These are phyloP conservation scores for Musca vetustissima DNA, from an alignment of 1,140 invertebrate species.

Conservation along the genomic window DNA sequence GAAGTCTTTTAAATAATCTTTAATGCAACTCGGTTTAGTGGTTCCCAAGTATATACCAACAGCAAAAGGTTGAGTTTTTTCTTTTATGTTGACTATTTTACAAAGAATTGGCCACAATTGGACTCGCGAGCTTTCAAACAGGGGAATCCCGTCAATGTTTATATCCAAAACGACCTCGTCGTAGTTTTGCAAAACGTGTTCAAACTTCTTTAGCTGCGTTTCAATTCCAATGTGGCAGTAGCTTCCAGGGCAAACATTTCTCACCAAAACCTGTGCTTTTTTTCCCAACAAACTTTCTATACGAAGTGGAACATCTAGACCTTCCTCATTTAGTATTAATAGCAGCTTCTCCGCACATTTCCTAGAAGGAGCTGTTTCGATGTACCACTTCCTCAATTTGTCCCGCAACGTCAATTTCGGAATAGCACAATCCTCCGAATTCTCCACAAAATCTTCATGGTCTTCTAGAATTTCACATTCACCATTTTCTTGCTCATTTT, in stretches of 20 bases:
- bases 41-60: background rate
- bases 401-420: too few species aligned
- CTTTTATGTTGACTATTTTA: background rate
- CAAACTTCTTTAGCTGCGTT: background rate
- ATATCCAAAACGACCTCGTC: conserved; percentile 11
- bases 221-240: conserved; percentile 2
- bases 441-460: too few species aligned
- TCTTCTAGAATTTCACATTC: too few species aligned
- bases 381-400: too few species aligned
- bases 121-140: conserved; percentile 1
- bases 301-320: background rate
- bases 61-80: background rate
- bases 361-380: too few species aligned
- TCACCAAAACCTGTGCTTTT: background rate
- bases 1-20: too few species aligned
- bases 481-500: too few species aligned
- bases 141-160: background rate
- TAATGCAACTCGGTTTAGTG: background rate
- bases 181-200: background rate
- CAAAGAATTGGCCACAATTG: background rate
- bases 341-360: too few species aligned
- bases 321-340: background rate
- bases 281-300: background rate
- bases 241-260: background rate
- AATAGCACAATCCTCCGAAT: too few species aligned